Percentiles rank a stretch among this genome's conserved stretches.
phyloP scores from a whole-genome alignment of 2,888 invertebrate genomes.

The Tupiocoris notatus region DNA sequence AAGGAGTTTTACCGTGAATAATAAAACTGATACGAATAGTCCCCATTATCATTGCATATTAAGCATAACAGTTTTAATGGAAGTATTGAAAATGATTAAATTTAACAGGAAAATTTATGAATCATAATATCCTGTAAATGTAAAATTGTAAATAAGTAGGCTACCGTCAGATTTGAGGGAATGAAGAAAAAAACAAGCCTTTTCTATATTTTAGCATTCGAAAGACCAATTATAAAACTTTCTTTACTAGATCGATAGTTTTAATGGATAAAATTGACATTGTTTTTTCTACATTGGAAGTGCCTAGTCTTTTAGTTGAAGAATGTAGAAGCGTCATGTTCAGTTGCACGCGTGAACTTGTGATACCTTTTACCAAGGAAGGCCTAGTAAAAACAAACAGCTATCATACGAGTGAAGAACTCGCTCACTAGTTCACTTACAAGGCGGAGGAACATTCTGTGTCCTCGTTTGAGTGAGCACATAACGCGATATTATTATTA shows the following conservation, averaged over 20 bases:
- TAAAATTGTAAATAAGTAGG: constrained; percentile 1
- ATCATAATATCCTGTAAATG: neutral
- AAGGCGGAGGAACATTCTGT: neutral
- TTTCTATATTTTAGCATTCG: constrained; percentile 33
- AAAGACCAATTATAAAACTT: constrained; percentile 30
- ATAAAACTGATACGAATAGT: constrained; percentile 3
- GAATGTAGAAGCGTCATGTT: constrained; percentile 26
- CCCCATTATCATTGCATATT: constrained; percentile 13
- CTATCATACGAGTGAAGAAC: neutral
- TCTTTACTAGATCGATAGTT: constrained; percentile 21
- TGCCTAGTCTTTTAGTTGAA: constrained; percentile 38
- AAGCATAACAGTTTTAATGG: neutral
- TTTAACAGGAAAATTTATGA: neutral
- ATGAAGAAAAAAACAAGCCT: constrained; percentile 14
- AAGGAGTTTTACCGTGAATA: constrained; percentile 3
- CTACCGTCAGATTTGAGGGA: neutral
- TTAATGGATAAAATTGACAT: constrained; percentile 15
- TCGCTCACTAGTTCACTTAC: neutral
- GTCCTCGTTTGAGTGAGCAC: neutral
- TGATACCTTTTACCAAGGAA: constrained; percentile 45
- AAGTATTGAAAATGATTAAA: neutral
- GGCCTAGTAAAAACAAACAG: constrained; percentile 30
- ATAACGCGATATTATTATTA: neutral
- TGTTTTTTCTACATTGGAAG: constrained; percentile 34
- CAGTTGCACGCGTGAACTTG: constrained; percentile 43